These are phyloP conservation scores for Rhynchonycteris naso DNA, from an alignment of 2,797 vertebrate genomes.

Conservation along the genomic window DNA sequence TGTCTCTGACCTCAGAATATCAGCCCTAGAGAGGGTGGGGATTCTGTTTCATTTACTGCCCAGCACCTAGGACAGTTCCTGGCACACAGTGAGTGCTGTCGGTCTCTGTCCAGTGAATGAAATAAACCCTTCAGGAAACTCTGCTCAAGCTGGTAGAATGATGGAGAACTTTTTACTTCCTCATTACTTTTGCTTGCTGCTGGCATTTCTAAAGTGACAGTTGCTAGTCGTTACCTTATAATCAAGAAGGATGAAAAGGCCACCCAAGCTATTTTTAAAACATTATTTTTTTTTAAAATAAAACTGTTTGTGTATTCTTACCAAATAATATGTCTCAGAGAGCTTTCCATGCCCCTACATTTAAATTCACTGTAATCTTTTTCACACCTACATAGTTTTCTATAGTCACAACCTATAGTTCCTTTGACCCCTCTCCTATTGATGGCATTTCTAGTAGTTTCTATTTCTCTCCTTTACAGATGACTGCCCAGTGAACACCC, in stretches of 20 bases:
- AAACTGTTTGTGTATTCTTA: neutral
- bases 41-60: neutral
- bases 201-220: neutral
- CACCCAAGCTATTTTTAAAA: slow-evolving; percentile 6
- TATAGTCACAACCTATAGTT: fast-evolving
- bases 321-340: neutral
- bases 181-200: neutral
- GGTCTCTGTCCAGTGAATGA: neutral
- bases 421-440: neutral
- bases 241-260: neutral
- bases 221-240: neutral
- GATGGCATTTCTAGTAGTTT: neutral
- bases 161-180: neutral
- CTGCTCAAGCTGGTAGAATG: neutral
- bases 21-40: neutral
- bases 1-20: neutral
- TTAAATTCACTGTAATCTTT: neutral
- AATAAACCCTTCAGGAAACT: neutral
- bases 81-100: neutral
- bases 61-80: slow-evolving; percentile 46
- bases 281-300: neutral
- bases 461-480: neutral
- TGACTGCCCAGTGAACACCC: neutral
- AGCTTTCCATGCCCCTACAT: neutral
- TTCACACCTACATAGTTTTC: neutral